A percentile compares a stretch with the other conserved stretches of the same genome.
Evolutionary conservation across 2,797 vertebrate species (phyloP).

Genomic region (Melanotaenia boesemani): DNA sequence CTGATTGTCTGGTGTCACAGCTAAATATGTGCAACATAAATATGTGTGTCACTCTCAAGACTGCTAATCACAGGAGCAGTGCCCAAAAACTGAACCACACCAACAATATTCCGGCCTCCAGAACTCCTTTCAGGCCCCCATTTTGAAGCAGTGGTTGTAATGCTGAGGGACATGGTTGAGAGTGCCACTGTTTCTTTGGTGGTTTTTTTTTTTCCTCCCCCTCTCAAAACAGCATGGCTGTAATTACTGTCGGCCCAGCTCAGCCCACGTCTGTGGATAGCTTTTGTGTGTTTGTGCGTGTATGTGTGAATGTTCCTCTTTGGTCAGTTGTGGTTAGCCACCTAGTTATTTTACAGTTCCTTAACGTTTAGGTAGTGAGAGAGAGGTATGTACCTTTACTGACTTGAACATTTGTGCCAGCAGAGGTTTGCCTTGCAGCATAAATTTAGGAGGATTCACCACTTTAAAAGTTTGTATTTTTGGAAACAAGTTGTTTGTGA

Average conservation of each 20-base stretch:
- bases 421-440: slow-evolving; percentile 1
- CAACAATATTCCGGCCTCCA: slow-evolving; percentile 60
- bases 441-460: slow-evolving; percentile 10
- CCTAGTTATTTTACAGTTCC: slow-evolving; percentile 66
- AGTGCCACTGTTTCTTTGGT: slow-evolving; percentile 72
- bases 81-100: slow-evolving; percentile 49
- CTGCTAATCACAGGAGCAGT: slow-evolving; percentile 69
- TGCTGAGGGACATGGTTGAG: slow-evolving; percentile 71
- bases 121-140: slow-evolving; percentile 68
- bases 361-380: slow-evolving; percentile 53
- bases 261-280: slow-evolving; percentile 74
- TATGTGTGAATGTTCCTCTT: slow-evolving; percentile 61
- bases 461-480: slow-evolving; percentile 20
- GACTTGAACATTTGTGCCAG: slow-evolving; percentile 11
- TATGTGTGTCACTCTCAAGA: slow-evolving; percentile 58
- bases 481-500: slow-evolving; percentile 24
- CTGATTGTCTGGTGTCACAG: slow-evolving; percentile 54
- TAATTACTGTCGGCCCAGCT: slow-evolving; percentile 80
- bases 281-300: slow-evolving; percentile 35
- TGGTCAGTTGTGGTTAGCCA: slow-evolving; percentile 60
- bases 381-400: slow-evolving; percentile 46
- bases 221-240: slow-evolving; percentile 79
- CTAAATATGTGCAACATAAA: slow-evolving; percentile 67
- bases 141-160: slow-evolving; percentile 71
- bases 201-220: slow-evolving; percentile 71